phyloP scores from a whole-genome alignment of 2,113 vertebrate genomes.

The Gymnocephalus cernua region DNA sequence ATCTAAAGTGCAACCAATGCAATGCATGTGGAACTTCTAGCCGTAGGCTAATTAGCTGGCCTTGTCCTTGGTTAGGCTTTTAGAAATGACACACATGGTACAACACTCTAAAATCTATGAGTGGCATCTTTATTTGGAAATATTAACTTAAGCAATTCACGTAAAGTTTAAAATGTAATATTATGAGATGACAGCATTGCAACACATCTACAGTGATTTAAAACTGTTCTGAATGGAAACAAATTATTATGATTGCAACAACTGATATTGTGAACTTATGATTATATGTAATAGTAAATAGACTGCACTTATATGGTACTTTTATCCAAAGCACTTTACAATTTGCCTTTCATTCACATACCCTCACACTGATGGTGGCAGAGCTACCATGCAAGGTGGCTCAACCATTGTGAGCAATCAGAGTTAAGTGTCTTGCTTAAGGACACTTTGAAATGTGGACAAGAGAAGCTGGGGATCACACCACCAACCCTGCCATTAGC shows the following conservation, averaged over 20 bases:
- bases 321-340: conserved; percentile 4
- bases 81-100: too few relatives aligned
- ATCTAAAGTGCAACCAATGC: too few relatives aligned
- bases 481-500: background rate
- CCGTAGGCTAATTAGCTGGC: too few relatives aligned
- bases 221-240: background rate
- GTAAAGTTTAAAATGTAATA: background rate
- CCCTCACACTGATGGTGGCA: background rate
- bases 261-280: background rate
- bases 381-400: background rate
- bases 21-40: too few relatives aligned
- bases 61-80: too few relatives aligned
- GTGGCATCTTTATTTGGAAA: background rate
- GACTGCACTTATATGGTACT: background rate
- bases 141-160: background rate
- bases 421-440: background rate
- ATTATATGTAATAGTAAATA: background rate
- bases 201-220: background rate
- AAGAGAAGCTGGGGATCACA: conserved; percentile 12
- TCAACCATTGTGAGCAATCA: background rate
- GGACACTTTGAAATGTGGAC: background rate
- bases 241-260: background rate
- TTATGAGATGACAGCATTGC: background rate
- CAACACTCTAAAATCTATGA: background rate
- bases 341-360: background rate